Evolutionary conservation across 2,888 invertebrate species (phyloP), one percentile per base, ranked within the genome.

Genomic region (Dasysyrphus tricinctus): DNA sequence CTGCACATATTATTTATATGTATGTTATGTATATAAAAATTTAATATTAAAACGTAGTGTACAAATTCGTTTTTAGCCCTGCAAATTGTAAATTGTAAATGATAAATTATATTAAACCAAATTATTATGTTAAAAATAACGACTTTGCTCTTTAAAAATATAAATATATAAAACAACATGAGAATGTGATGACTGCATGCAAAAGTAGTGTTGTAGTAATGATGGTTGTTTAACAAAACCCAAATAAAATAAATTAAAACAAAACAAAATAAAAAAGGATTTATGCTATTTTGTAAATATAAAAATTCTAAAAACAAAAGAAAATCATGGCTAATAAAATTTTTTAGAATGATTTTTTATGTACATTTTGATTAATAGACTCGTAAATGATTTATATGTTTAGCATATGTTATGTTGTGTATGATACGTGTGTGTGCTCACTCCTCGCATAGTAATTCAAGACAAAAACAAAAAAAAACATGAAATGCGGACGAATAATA

Each of bases 151-250:
- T 51, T 65, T 19, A 34, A 67, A 65, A 67, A 65, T 47, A 19
- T 12, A 9, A 12, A 54, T 16, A 37, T 11, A 32, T 3, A 19
- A 3, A 19, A 16, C 14, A 39, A 51, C 63, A 69, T 29, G 69
- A 69, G 69, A 69, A 80, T 85, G 69, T 85, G 56, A 80, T 56
- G 32, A 32, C 16, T 85, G 85, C 85, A 85, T 85, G 85, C 77
- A n/a, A 69, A 76, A 47, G 80, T 85, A 85, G 84, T 54, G 51
- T 54, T 73, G 80, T 80, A 80, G 76, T 83, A 8, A 32, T 59
- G 54, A 32, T 59, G 54, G 44, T 59, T 69, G 29, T 54, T 29
- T 24, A 24, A 24, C 24, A 54, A 14, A 54, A 54, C 29, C 24
- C 6, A 6, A 24, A 29, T 42, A 29, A 39, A 57, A 70, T 61